These are phyloP conservation scores for Dioctria linearis DNA, from an alignment of 2,888 invertebrate genomes.

Conservation along the genomic window DNA sequence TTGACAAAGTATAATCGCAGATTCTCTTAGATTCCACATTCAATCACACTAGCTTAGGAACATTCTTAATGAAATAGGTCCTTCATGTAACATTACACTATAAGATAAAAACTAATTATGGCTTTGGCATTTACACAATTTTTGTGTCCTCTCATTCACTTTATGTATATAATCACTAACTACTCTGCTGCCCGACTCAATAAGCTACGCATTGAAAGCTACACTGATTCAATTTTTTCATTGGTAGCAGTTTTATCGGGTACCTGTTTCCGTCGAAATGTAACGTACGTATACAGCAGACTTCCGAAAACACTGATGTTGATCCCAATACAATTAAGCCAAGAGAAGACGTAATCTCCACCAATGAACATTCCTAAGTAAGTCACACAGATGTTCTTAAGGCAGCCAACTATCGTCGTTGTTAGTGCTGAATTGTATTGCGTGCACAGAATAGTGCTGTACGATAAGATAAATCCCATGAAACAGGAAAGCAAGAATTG, in stretches of 20 bases:
- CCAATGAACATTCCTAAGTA: constrained; percentile 99
- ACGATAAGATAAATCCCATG: constrained; percentile 97
- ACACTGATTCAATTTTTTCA: constrained; percentile 62
- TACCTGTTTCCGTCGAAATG: constrained; percentile 75
- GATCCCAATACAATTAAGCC: constrained; percentile 95
- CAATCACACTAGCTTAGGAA: constrained; percentile 33
- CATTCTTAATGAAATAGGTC: constrained; percentile 23
- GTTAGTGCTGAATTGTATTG: constrained; percentile 98
- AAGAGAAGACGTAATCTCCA: constrained; percentile 96
- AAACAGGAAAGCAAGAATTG: constrained; percentile 93
- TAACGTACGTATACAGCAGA: constrained; percentile 88
- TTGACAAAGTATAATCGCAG: constrained; percentile 27
- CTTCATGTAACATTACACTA: constrained; percentile 9
- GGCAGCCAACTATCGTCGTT: constrained; percentile 97
- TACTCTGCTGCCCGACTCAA: neutral
- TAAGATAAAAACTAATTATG: constrained; percentile 56
- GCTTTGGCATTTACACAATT: constrained; percentile 57
- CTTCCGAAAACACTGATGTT: constrained; percentile 94
- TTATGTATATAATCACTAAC: neutral
- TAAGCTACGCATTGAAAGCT: constrained; percentile 23
- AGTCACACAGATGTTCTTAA: constrained; percentile 98
- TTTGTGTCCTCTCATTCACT: constrained; percentile 27
- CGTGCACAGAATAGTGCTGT: constrained; percentile 96
- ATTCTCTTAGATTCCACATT: neutral
- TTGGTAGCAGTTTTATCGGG: constrained; percentile 64